Evolutionary conservation across 2,888 invertebrate genomes (phyloP), one percentile per base, ranked within the genome.

Genomic region (Miltochrista miniata): DNA sequence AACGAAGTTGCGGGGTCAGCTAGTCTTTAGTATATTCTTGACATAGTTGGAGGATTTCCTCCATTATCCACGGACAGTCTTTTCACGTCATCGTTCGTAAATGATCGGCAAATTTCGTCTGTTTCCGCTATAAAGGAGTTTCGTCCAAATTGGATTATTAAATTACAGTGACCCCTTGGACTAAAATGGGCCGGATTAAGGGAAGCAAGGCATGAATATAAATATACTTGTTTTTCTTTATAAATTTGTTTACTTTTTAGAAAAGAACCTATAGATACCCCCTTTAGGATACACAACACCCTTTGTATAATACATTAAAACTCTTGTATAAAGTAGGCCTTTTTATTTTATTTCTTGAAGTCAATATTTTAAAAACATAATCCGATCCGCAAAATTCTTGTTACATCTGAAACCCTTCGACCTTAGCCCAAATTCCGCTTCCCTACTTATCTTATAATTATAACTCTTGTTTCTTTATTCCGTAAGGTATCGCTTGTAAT

Each of bases 81-180:
- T n/a, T 13, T 34, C 14, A 44, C 7, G 24, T 14, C 35, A 15
- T 36, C 39, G 7, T 40, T 65, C 60, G 51, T 51, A 35, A 38
- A 47, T 10, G 15, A 11, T 37, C 37, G 14, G 3, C 7, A 15
- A 58, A 56, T 30, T 42, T 61, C 64, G 61, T 49, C 40, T 40
- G 57, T 52, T 51, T 58, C 53, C 66, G 61, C 29, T 39, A 35
- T 31, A 36, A 34, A 30, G 24, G 36, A 39, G 45, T 41, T 55
- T 29, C n/a, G 12, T 14, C 38, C 33, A 63, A 65, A 65, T 66
- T 65, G 56, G 54, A 66, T 59, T 56, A 66, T 66, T 58, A 56
- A 63, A 61, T 65, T 63, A 63, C 46, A 30, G 18, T 56, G 58
- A 55, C 66, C 66, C 38, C 48, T 52, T 24, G 43, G 40, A 42